Conservation (phyloP, 1,140 invertebrate genomes). For the Anastrepha ludens region DNA sequence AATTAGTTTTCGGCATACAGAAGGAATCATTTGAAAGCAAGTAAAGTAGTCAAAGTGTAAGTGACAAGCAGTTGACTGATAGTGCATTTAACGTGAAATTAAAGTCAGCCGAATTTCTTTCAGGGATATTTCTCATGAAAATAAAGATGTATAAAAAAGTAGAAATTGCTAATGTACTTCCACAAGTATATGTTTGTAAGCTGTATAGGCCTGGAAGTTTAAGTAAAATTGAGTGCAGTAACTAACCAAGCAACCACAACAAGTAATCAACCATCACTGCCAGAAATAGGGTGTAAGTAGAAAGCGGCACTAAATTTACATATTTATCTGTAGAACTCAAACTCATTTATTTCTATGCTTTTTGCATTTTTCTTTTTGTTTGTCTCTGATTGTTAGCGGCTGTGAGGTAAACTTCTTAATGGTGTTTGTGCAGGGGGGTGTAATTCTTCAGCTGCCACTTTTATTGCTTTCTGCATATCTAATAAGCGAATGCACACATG, state of each 20-base stretch:
- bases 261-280: background rate
- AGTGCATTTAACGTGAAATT: too few relatives aligned
- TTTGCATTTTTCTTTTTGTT: background rate
- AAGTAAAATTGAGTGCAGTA: background rate
- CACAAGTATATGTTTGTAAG: too few relatives aligned
- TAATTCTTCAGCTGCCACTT: constrained; percentile 9
- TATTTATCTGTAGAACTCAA: background rate
- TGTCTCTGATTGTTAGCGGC: background rate
- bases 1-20: too few relatives aligned
- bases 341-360: background rate
- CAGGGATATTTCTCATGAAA: too few relatives aligned
- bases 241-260: background rate
- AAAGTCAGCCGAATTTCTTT: too few relatives aligned
- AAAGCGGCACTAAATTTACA: background rate
- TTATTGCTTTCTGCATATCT: background rate
- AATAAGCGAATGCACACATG: background rate
- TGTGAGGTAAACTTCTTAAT: background rate
- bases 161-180: too few relatives aligned
- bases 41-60: too few relatives aligned
- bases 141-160: too few relatives aligned
- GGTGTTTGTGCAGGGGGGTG: background rate
- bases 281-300: background rate
- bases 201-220: too few relatives aligned
- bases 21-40: too few relatives aligned
- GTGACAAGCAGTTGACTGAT: too few relatives aligned